Conservation (phyloP, 2,113 vertebrate genomes). For the Chroicocephalus ridibundus region DNA sequence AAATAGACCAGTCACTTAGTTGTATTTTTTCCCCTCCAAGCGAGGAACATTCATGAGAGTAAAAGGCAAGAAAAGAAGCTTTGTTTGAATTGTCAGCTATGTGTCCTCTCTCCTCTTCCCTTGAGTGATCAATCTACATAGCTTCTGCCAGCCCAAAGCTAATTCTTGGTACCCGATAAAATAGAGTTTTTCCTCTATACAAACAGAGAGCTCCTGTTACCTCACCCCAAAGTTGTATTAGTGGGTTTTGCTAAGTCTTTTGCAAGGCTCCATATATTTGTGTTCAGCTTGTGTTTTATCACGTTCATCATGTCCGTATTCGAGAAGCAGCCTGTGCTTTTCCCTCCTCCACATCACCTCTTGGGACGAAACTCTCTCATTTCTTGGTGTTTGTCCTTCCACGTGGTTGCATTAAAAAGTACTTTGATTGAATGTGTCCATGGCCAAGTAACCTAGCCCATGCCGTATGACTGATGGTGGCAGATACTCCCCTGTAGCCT, state of each 20-base stretch:
- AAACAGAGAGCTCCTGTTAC: not conserved
- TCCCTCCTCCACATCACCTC: not conserved
- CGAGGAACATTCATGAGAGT: not conserved
- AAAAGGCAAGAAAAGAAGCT: not conserved
- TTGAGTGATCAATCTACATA: not conserved
- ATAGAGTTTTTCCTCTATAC: not conserved
- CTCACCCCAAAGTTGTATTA: not conserved
- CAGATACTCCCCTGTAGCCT: not conserved
- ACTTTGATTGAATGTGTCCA: not conserved
- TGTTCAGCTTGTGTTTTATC: not conserved
- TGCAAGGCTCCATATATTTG: not conserved
- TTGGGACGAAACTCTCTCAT: not conserved
- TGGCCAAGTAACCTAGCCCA: not conserved
- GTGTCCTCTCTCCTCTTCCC: not conserved
- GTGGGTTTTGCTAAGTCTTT: not conserved
- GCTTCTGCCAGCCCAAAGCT: not conserved
- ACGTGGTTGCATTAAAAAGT: not conserved
- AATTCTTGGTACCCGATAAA: not conserved
- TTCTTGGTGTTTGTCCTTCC: not conserved
- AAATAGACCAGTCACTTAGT: not conserved
- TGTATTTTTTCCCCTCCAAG: not conserved
- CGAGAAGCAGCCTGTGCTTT: not conserved
- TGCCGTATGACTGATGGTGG: not conserved
- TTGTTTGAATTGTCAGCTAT: not conserved
- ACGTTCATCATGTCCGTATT: not conserved